phyloP scores from a whole-genome alignment of 1,140 invertebrate species.

The Drosophila bocqueti region DNA sequence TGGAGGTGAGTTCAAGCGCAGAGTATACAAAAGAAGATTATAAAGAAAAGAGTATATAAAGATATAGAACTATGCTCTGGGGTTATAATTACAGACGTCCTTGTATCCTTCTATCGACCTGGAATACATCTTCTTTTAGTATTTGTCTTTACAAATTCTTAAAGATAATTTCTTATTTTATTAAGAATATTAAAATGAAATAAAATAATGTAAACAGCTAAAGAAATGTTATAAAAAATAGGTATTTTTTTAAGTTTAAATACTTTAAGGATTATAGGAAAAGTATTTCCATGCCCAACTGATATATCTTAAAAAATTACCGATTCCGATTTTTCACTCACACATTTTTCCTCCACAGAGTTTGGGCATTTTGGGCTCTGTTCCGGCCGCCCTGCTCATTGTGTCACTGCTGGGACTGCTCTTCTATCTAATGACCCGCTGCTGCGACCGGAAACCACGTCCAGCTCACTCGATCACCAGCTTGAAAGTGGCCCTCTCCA shows the following conservation, averaged over 20 bases:
- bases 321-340: not conserved
- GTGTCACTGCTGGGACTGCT: slow-evolving; percentile 94
- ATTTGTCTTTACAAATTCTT: too few relatives aligned
- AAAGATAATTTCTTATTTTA: too few relatives aligned
- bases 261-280: not conserved
- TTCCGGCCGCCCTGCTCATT: slow-evolving; percentile 95
- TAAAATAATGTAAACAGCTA: not conserved
- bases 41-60: too few relatives aligned
- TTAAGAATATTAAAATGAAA: not conserved
- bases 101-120: too few relatives aligned
- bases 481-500: slow-evolving; percentile 92
- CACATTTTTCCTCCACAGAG: slow-evolving; percentile 87
- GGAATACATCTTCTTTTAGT: too few relatives aligned
- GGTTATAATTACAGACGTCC: too few relatives aligned
- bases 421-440: slow-evolving; percentile 96
- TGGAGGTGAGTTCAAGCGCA: slow-evolving; percentile 89
- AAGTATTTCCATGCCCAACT: not conserved
- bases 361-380: slow-evolving; percentile 94
- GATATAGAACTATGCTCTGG: too few relatives aligned
- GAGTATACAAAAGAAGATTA: too few relatives aligned
- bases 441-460: slow-evolving; percentile 95
- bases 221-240: too few relatives aligned
- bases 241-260: not conserved
- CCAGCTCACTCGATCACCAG: slow-evolving; percentile 93
- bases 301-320: not conserved